phyloP scores from a whole-genome alignment of 2,888 invertebrate species.

The Dascillus cervinus region DNA sequence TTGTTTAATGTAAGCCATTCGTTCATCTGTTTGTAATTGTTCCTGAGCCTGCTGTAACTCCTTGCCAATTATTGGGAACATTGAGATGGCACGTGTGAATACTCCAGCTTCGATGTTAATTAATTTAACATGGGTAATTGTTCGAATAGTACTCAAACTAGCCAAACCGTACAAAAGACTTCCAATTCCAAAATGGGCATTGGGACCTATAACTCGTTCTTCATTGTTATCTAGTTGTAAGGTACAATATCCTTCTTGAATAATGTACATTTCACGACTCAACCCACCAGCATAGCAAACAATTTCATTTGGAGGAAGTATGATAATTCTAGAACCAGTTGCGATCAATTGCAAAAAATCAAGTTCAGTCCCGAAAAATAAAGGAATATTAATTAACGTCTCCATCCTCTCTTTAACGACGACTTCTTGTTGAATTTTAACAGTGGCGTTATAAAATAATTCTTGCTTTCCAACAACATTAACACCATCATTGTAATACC shows the following conservation, averaged over 20 bases:
- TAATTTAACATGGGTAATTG: slow-evolving; percentile 46
- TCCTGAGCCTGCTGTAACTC: too few species aligned
- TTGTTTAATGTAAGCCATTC: too few species aligned
- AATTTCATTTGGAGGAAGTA: slow-evolving; percentile 48
- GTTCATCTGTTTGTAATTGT: too few species aligned
- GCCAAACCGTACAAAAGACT: slow-evolving; percentile 46
- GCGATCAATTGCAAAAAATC: slow-evolving; percentile 14
- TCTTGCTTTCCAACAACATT: slow-evolving; percentile 8
- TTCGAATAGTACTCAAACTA: slow-evolving; percentile 44
- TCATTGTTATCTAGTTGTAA: slow-evolving; percentile 32
- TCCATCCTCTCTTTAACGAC: slow-evolving; percentile 46
- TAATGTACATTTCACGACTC: slow-evolving; percentile 47
- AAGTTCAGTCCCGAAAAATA: slow-evolving; percentile 45
- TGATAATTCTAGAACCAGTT: slow-evolving; percentile 42
- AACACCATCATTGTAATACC: slow-evolving; percentile 47
- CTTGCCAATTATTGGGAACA: slow-evolving; percentile 46
- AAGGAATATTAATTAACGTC: slow-evolving; percentile 43
- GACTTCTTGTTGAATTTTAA: slow-evolving; percentile 44
- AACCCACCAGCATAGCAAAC: slow-evolving; percentile 48
- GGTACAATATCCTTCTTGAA: slow-evolving; percentile 47
- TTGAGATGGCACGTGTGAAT: slow-evolving; percentile 40
- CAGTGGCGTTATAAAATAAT: slow-evolving; percentile 29
- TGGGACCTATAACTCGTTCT: slow-evolving; percentile 38
- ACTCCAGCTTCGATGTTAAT: slow-evolving; percentile 21
- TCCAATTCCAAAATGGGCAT: slow-evolving; percentile 43